These are phyloP conservation scores for Cheilosia scutellata DNA, from an alignment of 2,888 invertebrate species.

Conservation along the genomic window DNA sequence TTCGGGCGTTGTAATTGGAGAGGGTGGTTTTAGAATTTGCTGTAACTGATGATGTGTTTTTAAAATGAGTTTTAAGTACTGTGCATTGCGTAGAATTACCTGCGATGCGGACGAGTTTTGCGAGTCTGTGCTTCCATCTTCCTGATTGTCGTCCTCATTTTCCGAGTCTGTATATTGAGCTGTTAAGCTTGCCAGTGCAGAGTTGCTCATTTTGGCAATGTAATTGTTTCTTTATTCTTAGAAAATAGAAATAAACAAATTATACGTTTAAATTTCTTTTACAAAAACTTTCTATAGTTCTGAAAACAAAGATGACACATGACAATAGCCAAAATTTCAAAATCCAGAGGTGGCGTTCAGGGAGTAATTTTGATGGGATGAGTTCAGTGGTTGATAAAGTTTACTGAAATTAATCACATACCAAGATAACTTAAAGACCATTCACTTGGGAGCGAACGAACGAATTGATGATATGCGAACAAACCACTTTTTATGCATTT, in stretches of 20 bases:
- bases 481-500: too few species aligned
- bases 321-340: not conserved
- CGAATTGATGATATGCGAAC: too few species aligned
- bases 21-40: slow-evolving; percentile 71
- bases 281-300: not conserved
- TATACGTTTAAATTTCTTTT: not conserved
- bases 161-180: slow-evolving; percentile 97
- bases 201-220: slow-evolving; percentile 79
- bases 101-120: slow-evolving; percentile 82
- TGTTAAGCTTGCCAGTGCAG: slow-evolving; percentile 92
- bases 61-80: slow-evolving; percentile 45
- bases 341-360: not conserved
- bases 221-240: not conserved
- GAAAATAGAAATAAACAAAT: not conserved
- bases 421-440: too few species aligned
- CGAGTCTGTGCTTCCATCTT: slow-evolving; percentile 82
- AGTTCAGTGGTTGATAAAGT: not conserved
- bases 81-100: slow-evolving; percentile 78
- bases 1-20: slow-evolving; percentile 77
- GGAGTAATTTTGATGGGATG: not conserved
- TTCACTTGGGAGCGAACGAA: too few species aligned
- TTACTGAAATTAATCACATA: too few species aligned
- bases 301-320: not conserved
- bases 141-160: slow-evolving; percentile 90
- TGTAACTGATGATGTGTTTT: too few species aligned